Evolutionary conservation across 2,797 vertebrate species (phyloP).

Genomic region (Enteromius afrohamiltoni): DNA sequence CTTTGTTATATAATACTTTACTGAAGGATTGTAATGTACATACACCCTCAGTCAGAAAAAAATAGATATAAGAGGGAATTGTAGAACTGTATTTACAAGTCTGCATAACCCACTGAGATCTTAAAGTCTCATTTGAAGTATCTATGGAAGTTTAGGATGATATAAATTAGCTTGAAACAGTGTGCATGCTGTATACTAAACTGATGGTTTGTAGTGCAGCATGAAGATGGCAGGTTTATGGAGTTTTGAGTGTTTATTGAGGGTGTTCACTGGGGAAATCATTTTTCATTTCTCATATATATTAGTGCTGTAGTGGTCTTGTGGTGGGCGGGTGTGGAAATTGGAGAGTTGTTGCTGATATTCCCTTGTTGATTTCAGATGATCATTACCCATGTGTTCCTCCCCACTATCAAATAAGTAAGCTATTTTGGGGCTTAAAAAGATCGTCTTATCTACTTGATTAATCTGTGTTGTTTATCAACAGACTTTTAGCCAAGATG

Average conservation of each 20-base stretch:
- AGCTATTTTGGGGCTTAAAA: constrained; percentile 29
- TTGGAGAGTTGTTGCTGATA: neutral
- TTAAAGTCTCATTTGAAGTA: neutral
- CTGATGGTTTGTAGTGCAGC: neutral
- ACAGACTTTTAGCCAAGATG: neutral
- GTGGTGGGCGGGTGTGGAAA: neutral
- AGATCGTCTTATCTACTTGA: neutral
- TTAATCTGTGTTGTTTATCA: constrained; percentile 9
- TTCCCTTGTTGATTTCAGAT: constrained; percentile 1
- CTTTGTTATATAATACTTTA: neutral
- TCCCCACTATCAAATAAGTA: neutral
- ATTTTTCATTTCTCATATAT: constrained; percentile 9
- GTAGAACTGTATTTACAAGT: neutral
- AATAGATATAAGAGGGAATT: neutral
- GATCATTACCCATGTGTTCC: constrained; percentile 11
- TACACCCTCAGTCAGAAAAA: neutral
- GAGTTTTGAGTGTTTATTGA: neutral
- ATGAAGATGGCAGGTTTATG: neutral
- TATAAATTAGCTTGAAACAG: neutral
- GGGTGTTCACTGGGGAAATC: constrained; percentile 8
- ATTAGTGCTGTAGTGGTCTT: neutral
- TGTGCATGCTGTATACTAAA: neutral
- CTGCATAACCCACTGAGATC: neutral
- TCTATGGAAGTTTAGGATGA: neutral
- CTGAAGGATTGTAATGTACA: neutral